Evolutionary conservation across 2,113 vertebrate genomes (phyloP).

Genomic region (Formicarius rufipectus): DNA sequence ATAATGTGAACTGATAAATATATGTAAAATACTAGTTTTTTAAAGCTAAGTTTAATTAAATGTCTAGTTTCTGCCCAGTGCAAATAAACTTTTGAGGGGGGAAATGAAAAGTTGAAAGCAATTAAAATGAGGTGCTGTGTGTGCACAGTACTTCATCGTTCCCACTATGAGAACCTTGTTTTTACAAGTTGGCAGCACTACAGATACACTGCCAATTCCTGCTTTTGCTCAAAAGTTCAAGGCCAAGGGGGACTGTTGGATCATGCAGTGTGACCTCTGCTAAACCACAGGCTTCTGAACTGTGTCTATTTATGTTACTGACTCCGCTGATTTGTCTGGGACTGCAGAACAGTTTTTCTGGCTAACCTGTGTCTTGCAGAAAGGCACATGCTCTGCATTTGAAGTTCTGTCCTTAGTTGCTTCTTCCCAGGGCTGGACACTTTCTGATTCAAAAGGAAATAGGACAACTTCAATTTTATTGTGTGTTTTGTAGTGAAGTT

Average conservation of each 20-base stretch:
- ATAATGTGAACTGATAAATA: constrained; percentile 34
- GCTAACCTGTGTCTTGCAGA: not conserved
- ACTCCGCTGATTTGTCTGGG: constrained; percentile 18
- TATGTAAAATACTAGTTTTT: not conserved
- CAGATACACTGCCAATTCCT: constrained; percentile 30
- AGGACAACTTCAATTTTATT: not conserved
- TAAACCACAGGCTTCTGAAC: constrained; percentile 27
- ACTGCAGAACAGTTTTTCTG: not conserved
- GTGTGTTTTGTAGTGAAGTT: not conserved
- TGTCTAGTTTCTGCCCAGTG: constrained; percentile 1
- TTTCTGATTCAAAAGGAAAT: not conserved
- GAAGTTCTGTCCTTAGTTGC: not conserved
- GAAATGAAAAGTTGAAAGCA: constrained; percentile 45
- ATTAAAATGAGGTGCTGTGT: constrained; percentile 51
- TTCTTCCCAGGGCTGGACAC: not conserved
- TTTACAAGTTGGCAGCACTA: constrained; percentile 34
- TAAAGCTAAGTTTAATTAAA: constrained; percentile 47
- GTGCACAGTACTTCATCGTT: constrained; percentile 48
- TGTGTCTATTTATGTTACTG: not conserved
- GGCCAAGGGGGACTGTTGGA: not conserved
- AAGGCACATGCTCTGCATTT: not conserved
- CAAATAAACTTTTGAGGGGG: constrained; percentile 31
- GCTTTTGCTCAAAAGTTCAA: constrained; percentile 58
- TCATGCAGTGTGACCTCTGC: constrained; percentile 19
- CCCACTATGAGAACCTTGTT: constrained; percentile 44